phyloP scores from a whole-genome alignment of 2,888 invertebrate genomes.

The Opisthograptis luteolata region DNA sequence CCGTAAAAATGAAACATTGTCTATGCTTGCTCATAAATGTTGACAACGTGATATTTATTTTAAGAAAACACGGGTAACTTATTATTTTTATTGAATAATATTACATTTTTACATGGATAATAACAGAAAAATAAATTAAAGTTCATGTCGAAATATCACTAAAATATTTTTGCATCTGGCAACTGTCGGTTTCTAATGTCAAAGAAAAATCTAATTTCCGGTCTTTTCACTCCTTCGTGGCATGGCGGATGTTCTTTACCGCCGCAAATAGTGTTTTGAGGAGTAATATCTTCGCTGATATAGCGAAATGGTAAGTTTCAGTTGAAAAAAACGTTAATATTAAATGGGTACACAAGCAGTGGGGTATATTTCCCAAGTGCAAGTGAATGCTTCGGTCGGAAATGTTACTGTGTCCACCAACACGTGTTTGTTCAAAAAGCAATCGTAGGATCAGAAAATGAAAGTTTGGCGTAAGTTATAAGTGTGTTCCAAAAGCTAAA shows the following conservation, averaged over 20 bases:
- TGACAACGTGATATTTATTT: no score
- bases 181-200: constrained; percentile 62
- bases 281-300: constrained; percentile 76
- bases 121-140: no score
- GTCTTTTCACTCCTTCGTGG: constrained; percentile 83
- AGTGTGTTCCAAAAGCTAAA: constrained; percentile 2
- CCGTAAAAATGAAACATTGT: no score
- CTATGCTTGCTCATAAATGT: no score
- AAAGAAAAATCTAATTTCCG: constrained; percentile 66
- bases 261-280: constrained; percentile 74
- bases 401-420: constrained; percentile 32
- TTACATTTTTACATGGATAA: no score
- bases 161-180: constrained; percentile 52
- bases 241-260: constrained; percentile 82
- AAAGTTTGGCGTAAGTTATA: constrained; percentile 25
- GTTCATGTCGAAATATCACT: no score
- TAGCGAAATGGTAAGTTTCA: constrained; percentile 81
- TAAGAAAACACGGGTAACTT: no score
- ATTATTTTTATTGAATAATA: no score
- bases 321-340: constrained; percentile 42
- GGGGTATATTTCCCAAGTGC: constrained; percentile 49
- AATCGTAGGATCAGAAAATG: constrained; percentile 15
- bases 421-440: constrained; percentile 37
- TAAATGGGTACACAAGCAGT: constrained; percentile 39
- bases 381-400: constrained; percentile 41